These are phyloP conservation scores for Cosmopolites sordidus DNA, from an alignment of 2,888 invertebrate genomes.

Conservation along the genomic window DNA sequence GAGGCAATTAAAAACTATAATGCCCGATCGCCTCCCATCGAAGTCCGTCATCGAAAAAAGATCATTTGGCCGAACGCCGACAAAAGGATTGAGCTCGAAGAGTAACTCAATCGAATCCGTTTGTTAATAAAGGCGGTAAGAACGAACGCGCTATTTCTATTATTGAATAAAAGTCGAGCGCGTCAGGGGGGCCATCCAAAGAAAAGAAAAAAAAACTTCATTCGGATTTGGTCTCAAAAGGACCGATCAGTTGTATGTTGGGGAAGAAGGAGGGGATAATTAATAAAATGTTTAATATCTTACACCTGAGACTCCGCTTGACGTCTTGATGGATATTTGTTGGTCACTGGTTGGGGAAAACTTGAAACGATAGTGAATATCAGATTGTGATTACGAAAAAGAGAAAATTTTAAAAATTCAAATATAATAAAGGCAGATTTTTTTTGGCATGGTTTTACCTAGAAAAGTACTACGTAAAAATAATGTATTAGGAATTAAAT, in stretches of 20 bases:
- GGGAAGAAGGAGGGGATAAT: constrained; percentile 5
- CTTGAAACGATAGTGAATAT: too few relatives aligned
- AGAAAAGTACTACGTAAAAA: too few relatives aligned
- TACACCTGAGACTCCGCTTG: constrained; percentile 17
- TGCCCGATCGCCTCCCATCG: not conserved
- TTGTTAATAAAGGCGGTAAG: constrained; percentile 10
- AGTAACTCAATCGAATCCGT: constrained; percentile 13
- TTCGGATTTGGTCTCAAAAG: constrained; percentile 21
- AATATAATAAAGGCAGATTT: too few relatives aligned
- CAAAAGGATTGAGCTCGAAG: constrained; percentile 19
- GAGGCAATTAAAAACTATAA: not conserved
- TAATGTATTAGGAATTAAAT: too few relatives aligned
- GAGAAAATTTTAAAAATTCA: too few relatives aligned
- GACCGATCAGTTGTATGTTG: not conserved
- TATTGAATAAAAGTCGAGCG: constrained; percentile 23
- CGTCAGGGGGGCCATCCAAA: constrained; percentile 11
- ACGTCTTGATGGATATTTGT: too few relatives aligned
- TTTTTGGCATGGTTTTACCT: too few relatives aligned
- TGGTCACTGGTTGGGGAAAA: too few relatives aligned
- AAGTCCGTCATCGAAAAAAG: too few relatives aligned
- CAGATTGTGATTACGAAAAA: too few relatives aligned
- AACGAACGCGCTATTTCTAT: constrained; percentile 25
- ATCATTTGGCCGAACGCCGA: constrained; percentile 10
- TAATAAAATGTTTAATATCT: constrained; percentile 19
- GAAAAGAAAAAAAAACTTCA: constrained; percentile 5